Conservation (phyloP, 2,113 vertebrate species). For the Neotragus pygmaeus region DNA sequence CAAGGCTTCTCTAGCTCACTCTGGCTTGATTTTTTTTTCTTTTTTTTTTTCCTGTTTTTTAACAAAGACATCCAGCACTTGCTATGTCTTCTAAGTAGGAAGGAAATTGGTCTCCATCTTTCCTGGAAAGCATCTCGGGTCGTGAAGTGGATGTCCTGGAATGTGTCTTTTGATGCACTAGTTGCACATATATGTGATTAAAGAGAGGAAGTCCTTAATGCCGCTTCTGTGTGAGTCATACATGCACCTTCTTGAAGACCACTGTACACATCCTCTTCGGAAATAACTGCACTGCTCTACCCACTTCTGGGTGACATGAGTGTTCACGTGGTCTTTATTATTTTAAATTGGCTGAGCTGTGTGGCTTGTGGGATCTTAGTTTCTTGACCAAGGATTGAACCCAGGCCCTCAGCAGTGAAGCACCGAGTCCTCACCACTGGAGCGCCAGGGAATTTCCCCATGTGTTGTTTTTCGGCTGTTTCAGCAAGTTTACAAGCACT, state of each 20-base stretch:
- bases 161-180: neutral
- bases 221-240: neutral
- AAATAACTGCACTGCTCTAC: neutral
- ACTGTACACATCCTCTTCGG: neutral
- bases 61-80: neutral
- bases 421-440: neutral
- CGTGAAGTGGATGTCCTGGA: neutral
- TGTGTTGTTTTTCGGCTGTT: neutral
- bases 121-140: neutral
- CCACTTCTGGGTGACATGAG: neutral
- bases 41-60: neutral
- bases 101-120: neutral
- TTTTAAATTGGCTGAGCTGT: neutral
- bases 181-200: neutral
- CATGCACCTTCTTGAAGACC: neutral
- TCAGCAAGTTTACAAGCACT: neutral
- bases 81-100: neutral
- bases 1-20: neutral
- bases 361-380: neutral
- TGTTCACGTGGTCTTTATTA: neutral
- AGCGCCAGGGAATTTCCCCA: neutral
- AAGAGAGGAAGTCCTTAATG: neutral
- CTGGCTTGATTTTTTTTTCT: neutral
- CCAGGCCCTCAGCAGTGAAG: neutral
- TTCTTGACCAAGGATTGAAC: neutral